Conservation (phyloP, 2,797 vertebrate genomes). For the Pangasius mekongensis region DNA sequence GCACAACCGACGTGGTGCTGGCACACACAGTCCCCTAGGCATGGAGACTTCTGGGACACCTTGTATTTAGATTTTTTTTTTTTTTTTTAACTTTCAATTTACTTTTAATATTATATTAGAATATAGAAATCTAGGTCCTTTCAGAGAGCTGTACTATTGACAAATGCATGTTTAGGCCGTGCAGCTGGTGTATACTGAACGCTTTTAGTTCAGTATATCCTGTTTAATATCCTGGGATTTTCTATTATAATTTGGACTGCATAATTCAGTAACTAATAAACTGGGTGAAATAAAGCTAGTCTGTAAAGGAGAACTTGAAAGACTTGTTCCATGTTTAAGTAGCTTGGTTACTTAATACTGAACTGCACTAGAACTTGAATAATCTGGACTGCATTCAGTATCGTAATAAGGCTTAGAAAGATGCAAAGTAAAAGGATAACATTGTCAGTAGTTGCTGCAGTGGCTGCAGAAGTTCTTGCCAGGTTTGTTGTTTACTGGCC, state of each 20-base stretch:
- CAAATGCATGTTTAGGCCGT: background rate
- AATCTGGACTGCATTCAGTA: background rate
- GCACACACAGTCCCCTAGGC: no score
- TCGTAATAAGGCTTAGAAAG: background rate
- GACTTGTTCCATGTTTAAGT: background rate
- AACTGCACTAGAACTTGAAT: background rate
- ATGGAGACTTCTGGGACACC: no score
- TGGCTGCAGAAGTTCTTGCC: background rate
- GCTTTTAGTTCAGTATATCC: background rate
- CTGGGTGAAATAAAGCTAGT: background rate
- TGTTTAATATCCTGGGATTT: background rate
- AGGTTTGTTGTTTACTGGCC: background rate
- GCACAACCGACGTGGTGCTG: no score
- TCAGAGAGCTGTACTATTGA: background rate
- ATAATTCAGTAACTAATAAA: background rate
- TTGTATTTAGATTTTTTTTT: no score
- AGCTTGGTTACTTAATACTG: background rate
- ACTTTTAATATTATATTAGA: background rate
- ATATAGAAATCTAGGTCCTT: background rate
- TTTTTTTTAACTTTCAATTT: no score
- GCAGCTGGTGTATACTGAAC: background rate
- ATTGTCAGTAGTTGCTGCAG: background rate
- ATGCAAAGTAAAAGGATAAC: background rate
- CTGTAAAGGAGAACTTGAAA: background rate
- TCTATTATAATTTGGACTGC: background rate